phyloP scores from a whole-genome alignment of 2,888 invertebrate species.

The Dendrolimus houi region DNA sequence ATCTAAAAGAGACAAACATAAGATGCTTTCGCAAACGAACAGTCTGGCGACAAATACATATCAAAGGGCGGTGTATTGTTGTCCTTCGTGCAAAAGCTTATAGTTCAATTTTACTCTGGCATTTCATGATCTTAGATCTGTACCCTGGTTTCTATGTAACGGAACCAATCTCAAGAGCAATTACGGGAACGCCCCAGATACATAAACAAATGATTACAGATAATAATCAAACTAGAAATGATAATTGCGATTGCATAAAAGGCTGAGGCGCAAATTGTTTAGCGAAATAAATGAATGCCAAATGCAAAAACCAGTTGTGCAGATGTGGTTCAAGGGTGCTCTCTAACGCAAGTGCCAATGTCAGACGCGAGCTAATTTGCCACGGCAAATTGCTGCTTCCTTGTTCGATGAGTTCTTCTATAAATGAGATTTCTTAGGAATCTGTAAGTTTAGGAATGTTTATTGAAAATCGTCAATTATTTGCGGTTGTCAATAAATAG shows the following conservation, averaged over 20 bases:
- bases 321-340: conserved; percentile 1
- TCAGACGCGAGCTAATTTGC: conserved; percentile 12
- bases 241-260: background rate
- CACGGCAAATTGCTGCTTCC: conserved; percentile 14
- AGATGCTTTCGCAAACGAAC: too few relatives aligned
- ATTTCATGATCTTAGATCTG: too few relatives aligned
- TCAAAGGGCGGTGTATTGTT: too few relatives aligned
- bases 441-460: background rate
- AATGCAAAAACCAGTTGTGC: background rate
- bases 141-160: too few relatives aligned
- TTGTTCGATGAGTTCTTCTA: conserved; percentile 1
- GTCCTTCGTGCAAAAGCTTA: too few relatives aligned
- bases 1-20: too few relatives aligned
- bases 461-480: background rate
- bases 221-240: background rate
- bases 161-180: too few relatives aligned
- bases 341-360: background rate
- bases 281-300: background rate
- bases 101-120: too few relatives aligned
- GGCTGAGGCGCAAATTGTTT: background rate
- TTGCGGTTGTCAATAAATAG: too few relatives aligned
- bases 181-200: too few relatives aligned
- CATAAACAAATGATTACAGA: background rate
- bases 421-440: background rate
- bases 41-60: too few relatives aligned